Base-by-base conservation (phyloP, 2,888 invertebrate species). In the Phaedon cochleariae region DNA sequence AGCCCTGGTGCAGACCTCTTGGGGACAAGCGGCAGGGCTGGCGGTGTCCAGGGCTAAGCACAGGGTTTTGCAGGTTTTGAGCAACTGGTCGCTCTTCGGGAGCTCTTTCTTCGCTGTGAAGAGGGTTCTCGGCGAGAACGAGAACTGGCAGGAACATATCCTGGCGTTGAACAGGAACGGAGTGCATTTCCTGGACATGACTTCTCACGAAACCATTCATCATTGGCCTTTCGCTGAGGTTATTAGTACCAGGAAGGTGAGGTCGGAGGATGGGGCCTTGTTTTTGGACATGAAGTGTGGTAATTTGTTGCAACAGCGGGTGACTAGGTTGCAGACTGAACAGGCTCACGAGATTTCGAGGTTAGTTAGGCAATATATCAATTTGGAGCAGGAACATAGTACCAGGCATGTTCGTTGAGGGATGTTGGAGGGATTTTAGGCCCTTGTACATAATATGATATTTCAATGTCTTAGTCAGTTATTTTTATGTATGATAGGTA, bases 61-160 rank as follows among this genome's bases (percentile, higher is more conserved):
- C 55, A 86, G 86, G 76, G 91, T 91, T 29, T 76, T 91, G 58
- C 94, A 96, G 87, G 94, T 97, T 58, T 84, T 98, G 26, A 95
- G 96, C 71, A 91, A 93, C 77, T 98, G 98, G 98, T 93, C 95
- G 51, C 86, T 98, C 62, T 98, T 98, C 85, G 98, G 98, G 15
- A 97, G 97, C 69, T 97, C 97, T 74, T 98, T 98, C 90, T 99
- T 98, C 86, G 95, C 96, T 15, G 95, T 98, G 59, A 96, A 94
- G 77, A 88, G 94, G 76, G 92, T 94, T 34, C 85, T 88, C 64
- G 91, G 90, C 59, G 93, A 91, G 72, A 85, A 85, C 73, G 86
- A 87, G 41, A 90, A 91, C 81, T 91, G 91, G 87, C 89, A 91
- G 72, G 97, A 97, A 79, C 92, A 96, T 82, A 95, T 97, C 82